Evolutionary conservation across 2,888 invertebrate species (phyloP).

Genomic region (Drosophila kanekoi): DNA sequence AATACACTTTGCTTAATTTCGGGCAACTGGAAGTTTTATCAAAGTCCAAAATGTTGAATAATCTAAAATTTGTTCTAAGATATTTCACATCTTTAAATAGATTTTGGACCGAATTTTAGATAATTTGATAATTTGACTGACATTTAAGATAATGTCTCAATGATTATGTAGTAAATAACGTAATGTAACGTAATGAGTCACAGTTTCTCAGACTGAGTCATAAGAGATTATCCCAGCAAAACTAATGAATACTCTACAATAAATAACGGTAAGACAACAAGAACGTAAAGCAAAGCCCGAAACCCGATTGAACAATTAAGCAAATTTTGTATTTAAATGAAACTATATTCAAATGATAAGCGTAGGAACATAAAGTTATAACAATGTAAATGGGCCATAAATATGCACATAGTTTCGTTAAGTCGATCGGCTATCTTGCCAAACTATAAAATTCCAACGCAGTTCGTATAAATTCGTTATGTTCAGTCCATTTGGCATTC

Average conservation of each 20-base stretch:
- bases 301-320: conserved; percentile 25
- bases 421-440: background rate
- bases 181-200: background rate
- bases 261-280: background rate
- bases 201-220: background rate
- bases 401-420: conserved; percentile 28
- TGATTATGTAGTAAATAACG: no score
- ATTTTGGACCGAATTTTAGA: no score
- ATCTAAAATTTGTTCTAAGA: no score
- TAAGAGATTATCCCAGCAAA: conserved; percentile 1
- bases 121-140: no score
- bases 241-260: background rate
- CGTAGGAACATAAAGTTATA: conserved; percentile 10
- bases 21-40: no score
- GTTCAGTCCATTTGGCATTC: conserved; percentile 4
- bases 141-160: no score
- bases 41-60: no score
- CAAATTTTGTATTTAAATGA: conserved; percentile 9
- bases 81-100: no score
- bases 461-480: conserved; percentile 15
- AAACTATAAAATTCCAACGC: background rate
- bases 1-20: no score
- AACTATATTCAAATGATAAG: conserved; percentile 8
- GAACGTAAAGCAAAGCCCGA: background rate
- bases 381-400: conserved; percentile 24